Evolutionary conservation across 2,888 invertebrate species (phyloP).

Genomic region (Muscina levida): DNA sequence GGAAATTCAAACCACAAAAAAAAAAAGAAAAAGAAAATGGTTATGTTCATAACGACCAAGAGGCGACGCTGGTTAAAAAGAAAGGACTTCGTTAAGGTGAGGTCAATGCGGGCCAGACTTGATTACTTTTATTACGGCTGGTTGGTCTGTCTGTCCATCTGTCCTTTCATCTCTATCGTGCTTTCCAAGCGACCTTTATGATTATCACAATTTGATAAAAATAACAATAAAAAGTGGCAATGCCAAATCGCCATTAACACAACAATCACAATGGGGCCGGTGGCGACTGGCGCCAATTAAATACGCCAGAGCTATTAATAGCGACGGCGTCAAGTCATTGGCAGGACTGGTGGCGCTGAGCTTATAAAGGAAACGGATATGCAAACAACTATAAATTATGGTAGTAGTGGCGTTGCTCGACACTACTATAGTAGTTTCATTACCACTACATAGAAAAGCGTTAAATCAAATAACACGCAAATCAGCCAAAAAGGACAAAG

Average conservation of each 20-base stretch:
- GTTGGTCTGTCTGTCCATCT: too few relatives aligned
- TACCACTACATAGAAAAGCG: background rate
- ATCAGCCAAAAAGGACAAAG: constrained; percentile 2
- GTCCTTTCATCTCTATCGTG: too few relatives aligned
- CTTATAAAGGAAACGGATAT: background rate
- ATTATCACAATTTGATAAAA: constrained; percentile 19
- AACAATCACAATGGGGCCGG: constrained; percentile 11
- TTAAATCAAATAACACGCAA: too few relatives aligned
- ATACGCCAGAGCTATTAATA: background rate
- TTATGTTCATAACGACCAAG: too few relatives aligned
- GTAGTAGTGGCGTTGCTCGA: constrained; percentile 5
- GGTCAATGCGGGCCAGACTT: background rate
- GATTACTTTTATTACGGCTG: too few relatives aligned
- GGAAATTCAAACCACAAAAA: background rate
- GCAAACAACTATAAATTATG: background rate
- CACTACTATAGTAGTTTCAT: background rate
- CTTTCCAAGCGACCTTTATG: constrained; percentile 19
- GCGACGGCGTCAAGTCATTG: background rate
- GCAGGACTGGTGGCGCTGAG: too few relatives aligned
- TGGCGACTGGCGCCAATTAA: constrained; percentile 1
- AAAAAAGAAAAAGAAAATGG: too few relatives aligned
- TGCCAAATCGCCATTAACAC: background rate
- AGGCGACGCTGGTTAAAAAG: background rate
- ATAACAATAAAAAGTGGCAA: background rate
- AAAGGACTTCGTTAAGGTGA: background rate